Percentiles rank a stretch among this genome's conserved stretches.
phyloP scores from a whole-genome alignment of 2,888 invertebrate species.

The Machimus rusticus region DNA sequence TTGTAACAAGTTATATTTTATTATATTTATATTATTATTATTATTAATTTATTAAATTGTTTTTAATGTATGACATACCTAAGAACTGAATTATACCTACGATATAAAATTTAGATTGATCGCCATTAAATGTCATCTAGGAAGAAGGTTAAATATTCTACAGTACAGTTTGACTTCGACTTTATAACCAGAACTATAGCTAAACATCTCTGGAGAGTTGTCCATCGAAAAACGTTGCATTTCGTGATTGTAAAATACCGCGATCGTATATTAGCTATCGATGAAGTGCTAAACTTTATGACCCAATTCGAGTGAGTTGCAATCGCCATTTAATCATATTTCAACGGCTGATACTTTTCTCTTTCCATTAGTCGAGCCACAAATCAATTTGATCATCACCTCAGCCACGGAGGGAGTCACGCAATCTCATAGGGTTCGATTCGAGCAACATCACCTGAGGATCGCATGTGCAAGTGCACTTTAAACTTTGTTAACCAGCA shows the following conservation, averaged over 20 bases:
- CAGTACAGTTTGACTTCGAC: not conserved
- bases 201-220: not conserved
- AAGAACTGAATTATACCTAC: too few relatives aligned
- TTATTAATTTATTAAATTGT: too few relatives aligned
- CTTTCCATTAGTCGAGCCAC: not conserved
- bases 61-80: not conserved
- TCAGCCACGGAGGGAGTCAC: not conserved
- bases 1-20: too few relatives aligned
- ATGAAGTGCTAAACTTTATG: slow-evolving; percentile 13
- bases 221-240: not conserved
- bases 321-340: not conserved
- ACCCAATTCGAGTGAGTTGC: not conserved
- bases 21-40: too few relatives aligned
- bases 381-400: slow-evolving; percentile 24
- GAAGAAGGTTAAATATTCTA: not conserved
- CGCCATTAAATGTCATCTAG: not conserved
- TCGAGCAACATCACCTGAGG: not conserved
- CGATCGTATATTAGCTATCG: not conserved
- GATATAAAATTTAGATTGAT: too few relatives aligned
- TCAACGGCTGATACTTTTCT: not conserved
- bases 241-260: slow-evolving; percentile 2
- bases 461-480: slow-evolving; percentile 24
- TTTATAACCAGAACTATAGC: not conserved
- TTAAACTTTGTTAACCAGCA: not conserved
- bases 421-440: not conserved